Conservation (phyloP, 2,888 invertebrate species). For the Phytoseiulus persimilis region DNA sequence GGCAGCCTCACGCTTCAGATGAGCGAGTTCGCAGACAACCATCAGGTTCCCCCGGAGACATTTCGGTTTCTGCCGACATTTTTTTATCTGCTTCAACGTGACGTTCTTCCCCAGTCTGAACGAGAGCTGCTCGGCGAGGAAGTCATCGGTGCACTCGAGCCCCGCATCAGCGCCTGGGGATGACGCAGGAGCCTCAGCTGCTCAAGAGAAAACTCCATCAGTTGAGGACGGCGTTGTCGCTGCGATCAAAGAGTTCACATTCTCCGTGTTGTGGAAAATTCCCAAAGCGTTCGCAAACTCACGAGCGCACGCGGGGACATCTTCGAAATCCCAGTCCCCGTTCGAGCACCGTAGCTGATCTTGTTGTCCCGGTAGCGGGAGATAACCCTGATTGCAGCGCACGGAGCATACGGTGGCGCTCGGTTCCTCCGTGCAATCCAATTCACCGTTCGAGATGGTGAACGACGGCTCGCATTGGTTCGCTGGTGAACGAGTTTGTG, state of each 20-base stretch:
- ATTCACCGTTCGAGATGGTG: conserved; percentile 11
- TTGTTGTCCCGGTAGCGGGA: not conserved
- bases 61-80: conserved; percentile 6
- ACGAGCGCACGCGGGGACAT: conserved; percentile 6
- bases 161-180: not conserved
- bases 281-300: not conserved
- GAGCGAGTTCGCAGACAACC: conserved; percentile 17
- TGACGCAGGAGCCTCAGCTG: conserved; percentile 22
- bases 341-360: not conserved
- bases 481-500: not conserved
- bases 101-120: not conserved
- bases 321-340: not conserved
- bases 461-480: conserved; percentile 24
- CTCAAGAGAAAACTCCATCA: not conserved
- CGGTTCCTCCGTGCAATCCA: conserved; percentile 6
- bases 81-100: not conserved
- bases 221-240: not conserved
- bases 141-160: conserved; percentile 30
- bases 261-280: too few species aligned
- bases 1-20: conserved; percentile 8
- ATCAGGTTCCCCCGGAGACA: not conserved
- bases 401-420: not conserved
- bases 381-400: not conserved
- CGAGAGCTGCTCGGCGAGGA: conserved; percentile 9
- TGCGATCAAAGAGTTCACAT: too few species aligned